These are phyloP conservation scores for Erebia palarica DNA, from an alignment of 2,888 invertebrate genomes.

Conservation along the genomic window DNA sequence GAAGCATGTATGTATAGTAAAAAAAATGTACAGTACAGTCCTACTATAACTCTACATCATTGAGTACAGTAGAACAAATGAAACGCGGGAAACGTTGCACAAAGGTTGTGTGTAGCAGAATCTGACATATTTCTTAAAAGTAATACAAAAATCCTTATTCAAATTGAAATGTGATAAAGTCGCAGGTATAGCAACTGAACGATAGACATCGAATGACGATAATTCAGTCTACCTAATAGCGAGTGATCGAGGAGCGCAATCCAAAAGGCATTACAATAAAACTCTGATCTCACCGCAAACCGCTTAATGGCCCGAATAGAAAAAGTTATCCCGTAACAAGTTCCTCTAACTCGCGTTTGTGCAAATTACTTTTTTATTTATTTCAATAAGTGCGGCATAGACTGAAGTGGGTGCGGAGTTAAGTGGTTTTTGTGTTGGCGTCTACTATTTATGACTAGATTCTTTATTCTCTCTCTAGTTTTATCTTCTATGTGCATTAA, in stretches of 20 bases:
- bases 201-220: background rate
- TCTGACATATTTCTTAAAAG: too few relatives aligned
- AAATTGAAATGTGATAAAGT: too few relatives aligned
- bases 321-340: conserved; percentile 36
- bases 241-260: conserved; percentile 27
- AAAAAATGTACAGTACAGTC: too few relatives aligned
- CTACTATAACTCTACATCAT: too few relatives aligned
- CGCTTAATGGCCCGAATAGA: conserved; percentile 39
- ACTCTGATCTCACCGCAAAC: conserved; percentile 31
- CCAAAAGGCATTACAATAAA: conserved; percentile 36
- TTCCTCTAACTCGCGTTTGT: conserved; percentile 28
- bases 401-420: conserved; percentile 13
- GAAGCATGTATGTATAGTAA: too few relatives aligned
- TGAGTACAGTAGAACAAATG: too few relatives aligned
- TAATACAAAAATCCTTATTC: too few relatives aligned
- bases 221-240: conserved; percentile 2
- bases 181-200: background rate
- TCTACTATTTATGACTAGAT: conserved; percentile 11
- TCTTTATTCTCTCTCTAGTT: conserved; percentile 1
- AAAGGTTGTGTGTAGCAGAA: too few relatives aligned
- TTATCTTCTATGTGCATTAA: background rate
- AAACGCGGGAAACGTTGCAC: too few relatives aligned
- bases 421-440: conserved; percentile 21
- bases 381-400: conserved; percentile 21
- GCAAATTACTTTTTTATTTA: conserved; percentile 29